Percentiles rank a stretch among this genome's conserved stretches.
Evolutionary conservation across 2,888 invertebrate species (phyloP).

Genomic region (Lepidocyrtoides sp.): DNA sequence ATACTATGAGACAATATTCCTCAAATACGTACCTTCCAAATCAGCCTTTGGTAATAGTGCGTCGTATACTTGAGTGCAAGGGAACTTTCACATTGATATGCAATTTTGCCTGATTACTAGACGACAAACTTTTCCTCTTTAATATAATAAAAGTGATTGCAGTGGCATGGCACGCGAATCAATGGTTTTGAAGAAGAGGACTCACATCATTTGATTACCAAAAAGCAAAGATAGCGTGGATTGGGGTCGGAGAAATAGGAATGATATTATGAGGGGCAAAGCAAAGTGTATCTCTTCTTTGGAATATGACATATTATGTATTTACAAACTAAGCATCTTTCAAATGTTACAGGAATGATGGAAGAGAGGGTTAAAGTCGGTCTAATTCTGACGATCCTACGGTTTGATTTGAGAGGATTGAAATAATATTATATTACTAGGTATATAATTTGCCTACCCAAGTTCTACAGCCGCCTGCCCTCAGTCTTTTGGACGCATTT

Average conservation of each 20-base stretch:
- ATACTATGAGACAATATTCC: no score
- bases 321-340: constrained; percentile 46
- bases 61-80: neutral
- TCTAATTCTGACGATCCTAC: neutral
- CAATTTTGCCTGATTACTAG: no score
- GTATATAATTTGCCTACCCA: no score
- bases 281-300: neutral
- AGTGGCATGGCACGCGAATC: no score
- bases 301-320: constrained; percentile 31
- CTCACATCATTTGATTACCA: constrained; percentile 34
- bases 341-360: neutral
- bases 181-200: neutral
- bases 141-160: no score
- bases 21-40: no score
- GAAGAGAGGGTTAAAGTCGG: neutral
- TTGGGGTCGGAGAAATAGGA: constrained; percentile 39
- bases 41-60: no score
- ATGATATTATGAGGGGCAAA: neutral
- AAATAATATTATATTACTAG: no score
- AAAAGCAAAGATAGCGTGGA: neutral
- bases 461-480: no score
- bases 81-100: no score
- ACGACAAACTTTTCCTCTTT: neutral
- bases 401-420: no score
- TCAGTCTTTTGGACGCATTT: no score